Evolutionary conservation across 2,113 vertebrate species (phyloP).

Genomic region (Centropus bengalensis): DNA sequence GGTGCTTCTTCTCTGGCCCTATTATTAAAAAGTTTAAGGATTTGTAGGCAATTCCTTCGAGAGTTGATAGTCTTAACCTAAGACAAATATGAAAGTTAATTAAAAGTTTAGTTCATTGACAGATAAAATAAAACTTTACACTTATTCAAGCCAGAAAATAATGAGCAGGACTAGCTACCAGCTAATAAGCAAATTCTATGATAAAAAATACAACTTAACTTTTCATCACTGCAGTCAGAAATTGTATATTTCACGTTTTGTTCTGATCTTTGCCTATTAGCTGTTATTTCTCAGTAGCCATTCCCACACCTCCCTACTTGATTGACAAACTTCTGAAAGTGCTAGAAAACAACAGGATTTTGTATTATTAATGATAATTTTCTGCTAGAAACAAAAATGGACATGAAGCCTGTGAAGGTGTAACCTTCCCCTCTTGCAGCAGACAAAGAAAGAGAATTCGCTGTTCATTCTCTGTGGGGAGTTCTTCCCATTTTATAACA

Average conservation of each 20-base stretch:
- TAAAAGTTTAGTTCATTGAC: conserved; percentile 57
- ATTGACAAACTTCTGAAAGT: conserved; percentile 6
- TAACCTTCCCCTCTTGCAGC: background rate
- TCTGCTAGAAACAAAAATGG: background rate
- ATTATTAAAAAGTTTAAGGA: conserved; percentile 50
- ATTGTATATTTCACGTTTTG: background rate
- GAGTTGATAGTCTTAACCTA: conserved; percentile 46
- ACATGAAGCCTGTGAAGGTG: background rate
- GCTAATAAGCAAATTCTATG: conserved; percentile 24
- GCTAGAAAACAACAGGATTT: background rate
- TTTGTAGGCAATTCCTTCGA: conserved; percentile 41
- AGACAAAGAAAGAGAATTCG: background rate
- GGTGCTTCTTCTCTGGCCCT: background rate
- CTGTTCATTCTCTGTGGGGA: background rate
- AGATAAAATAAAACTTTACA: conserved; percentile 53
- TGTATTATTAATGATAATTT: background rate
- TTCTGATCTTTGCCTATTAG: conserved; percentile 44
- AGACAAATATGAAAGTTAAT: conserved; percentile 57
- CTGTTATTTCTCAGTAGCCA: background rate
- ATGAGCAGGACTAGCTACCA: conserved; percentile 19
- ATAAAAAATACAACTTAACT: background rate
- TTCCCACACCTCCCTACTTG: conserved; percentile 20
- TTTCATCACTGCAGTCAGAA: background rate
- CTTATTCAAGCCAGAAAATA: conserved; percentile 30
- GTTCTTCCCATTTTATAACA: background rate